These are phyloP conservation scores for Thymelicus acteon DNA, from an alignment of 2,888 invertebrate genomes.

Conservation along the genomic window DNA sequence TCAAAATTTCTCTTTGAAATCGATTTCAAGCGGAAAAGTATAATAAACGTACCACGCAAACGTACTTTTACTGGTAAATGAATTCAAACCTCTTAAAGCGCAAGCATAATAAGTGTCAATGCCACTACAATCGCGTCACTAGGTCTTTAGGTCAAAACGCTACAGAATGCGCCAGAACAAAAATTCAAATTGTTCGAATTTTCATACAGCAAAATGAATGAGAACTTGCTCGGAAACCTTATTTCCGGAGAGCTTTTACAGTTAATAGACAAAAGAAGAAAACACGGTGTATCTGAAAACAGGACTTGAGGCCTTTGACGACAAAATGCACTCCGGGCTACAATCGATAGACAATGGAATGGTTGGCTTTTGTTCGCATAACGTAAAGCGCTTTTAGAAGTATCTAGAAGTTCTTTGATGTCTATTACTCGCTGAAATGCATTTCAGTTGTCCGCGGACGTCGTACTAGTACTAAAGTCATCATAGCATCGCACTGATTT, in stretches of 20 bases:
- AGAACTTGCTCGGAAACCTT: slow-evolving; percentile 23
- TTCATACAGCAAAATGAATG: slow-evolving; percentile 28
- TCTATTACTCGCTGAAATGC: slow-evolving; percentile 62
- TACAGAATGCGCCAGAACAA: slow-evolving; percentile 17
- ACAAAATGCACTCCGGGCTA: slow-evolving; percentile 74
- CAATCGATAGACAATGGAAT: slow-evolving; percentile 79
- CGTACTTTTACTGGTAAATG: background rate
- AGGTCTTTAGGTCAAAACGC: slow-evolving; percentile 12
- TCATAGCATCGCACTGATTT: slow-evolving; percentile 17
- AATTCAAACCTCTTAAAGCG: background rate
- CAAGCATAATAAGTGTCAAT: slow-evolving; percentile 1
- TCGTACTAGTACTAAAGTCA: slow-evolving; percentile 1
- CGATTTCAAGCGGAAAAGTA: too few species aligned
- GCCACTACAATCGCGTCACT: slow-evolving; percentile 4
- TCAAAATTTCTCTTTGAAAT: too few species aligned
- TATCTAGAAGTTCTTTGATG: slow-evolving; percentile 65
- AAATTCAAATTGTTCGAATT: slow-evolving; percentile 25
- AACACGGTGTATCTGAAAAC: slow-evolving; percentile 46
- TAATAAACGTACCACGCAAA: background rate
- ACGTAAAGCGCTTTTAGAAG: slow-evolving; percentile 66
- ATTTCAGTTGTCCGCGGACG: slow-evolving; percentile 46
- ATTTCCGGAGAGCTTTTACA: slow-evolving; percentile 21
- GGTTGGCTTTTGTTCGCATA: slow-evolving; percentile 77
- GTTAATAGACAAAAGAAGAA: slow-evolving; percentile 32
- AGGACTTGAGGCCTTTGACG: slow-evolving; percentile 69